Base-by-base conservation (phyloP, 2,888 invertebrate species). In the Phragmatobia fuliginosa region DNA sequence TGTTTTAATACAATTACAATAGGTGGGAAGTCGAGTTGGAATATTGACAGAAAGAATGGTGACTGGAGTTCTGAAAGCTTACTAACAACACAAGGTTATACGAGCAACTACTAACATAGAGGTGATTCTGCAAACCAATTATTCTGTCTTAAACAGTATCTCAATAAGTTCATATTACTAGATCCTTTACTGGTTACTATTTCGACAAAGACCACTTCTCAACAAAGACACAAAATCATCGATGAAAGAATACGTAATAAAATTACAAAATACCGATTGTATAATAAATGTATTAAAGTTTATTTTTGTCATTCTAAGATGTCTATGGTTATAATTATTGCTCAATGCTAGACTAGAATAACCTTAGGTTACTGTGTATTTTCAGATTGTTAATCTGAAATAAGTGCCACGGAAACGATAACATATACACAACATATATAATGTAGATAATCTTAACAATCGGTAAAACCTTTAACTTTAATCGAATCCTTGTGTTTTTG, bases 391-490 rank as follows among this genome's bases (percentile, higher is more conserved):
- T 28, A 56, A 56, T 52, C 14, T 49, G 11, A 28, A 4, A 38
- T 14, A 28, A 7, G 16, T 45, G 60, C 59, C 52, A 58, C 73
- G 81, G 72, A 80, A 75, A 68, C 28, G 21, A 21, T 61, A 28
- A 18, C 41, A 36, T 45, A 33, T 58, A 52, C 45, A 52, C 41
- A 52, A n/a, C 32, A 45, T 8, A 25, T 62, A 58, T 21, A 62
- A 52, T 31, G 11, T 41, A 72, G 58, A 68, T 69, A 58, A 52
- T 65, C 66, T 59, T 66, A 70, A 61, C 16, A 62, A 62, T 62
- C 66, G 70, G 76, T 81, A 75, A 72, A 66, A 28, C 41, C 65
- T 70, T 62, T 65, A 78, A 76, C 67, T 28, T 56, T 56, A 56
- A 56, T 28, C 67, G 67, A 64, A 71, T 38, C 61, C 71, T 69